Evolutionary conservation across 2,888 invertebrate species (phyloP), one percentile per base, ranked within the genome.

Genomic region (Pheosia tremula): DNA sequence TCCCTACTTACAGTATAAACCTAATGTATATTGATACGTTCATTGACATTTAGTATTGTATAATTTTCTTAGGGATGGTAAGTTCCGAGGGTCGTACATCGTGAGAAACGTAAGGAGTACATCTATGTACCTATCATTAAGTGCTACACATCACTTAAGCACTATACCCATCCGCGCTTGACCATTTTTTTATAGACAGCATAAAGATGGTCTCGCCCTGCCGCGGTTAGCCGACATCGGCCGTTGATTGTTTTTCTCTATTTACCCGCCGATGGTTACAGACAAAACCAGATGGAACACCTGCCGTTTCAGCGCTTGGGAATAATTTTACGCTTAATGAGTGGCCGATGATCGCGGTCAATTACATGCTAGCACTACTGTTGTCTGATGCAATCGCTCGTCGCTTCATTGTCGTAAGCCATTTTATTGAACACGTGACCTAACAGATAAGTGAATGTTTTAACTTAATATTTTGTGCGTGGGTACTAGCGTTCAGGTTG

Each of bases 291-390:
- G 77, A 70, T 71, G 60, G 74, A 68, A 80, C 88, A 89, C 85
- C 87, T 89, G 88, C 83, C 80, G 69, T 62, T 72, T 76, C 80
- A 75, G 72, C 67, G 70, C 67, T 71, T 74, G 71, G 69, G 81
- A 84, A 88, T 88, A 87, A 86, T 86, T 84, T 82, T 77, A 81
- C 79, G 82, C 78, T 75, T 83, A 84, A 82, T 84, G 82, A 82
- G 75, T 77, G 62, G 65, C 61, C 75, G 77, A 75, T 76, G 72
- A 76, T 71, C 72, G 72, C 73, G 68, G 68, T 68, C 78, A 83
- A 85, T 86, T 83, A 86, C 74, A 68, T 77, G 79, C 73, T 72
- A 81, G 79, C 71, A 81, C 81, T 80, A 79, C 83, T 64, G 60
- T 5, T 13, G 10, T 47, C 9, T 47, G 50, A 50, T 9, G 50